Evolutionary conservation across 23 tunicate species (phyloP).

Genomic region (Styela plicata): DNA sequence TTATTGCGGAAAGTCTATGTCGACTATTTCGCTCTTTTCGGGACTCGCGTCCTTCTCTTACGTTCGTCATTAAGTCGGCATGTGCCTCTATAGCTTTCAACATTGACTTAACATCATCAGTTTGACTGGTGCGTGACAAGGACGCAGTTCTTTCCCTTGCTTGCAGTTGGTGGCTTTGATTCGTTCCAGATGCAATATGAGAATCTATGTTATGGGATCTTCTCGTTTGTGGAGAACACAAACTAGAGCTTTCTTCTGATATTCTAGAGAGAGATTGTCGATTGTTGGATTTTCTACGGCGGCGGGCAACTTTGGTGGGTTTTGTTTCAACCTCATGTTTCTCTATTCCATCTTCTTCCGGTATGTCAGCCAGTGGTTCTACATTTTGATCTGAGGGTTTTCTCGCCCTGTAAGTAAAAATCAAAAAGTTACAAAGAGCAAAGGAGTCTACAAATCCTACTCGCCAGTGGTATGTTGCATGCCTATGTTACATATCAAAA

Average conservation of each 20-base stretch:
- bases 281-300: neutral
- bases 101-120: neutral
- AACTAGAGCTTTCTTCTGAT: neutral
- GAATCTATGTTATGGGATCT: neutral
- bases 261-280: neutral
- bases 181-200: no score
- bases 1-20: neutral
- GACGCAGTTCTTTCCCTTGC: neutral
- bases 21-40: neutral
- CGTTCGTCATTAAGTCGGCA: conserved; percentile 5
- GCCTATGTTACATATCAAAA: no score
- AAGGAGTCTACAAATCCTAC: no score
- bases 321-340: neutral
- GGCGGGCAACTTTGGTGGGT: neutral
- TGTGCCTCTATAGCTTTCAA: conserved; percentile 4
- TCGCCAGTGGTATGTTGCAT: no score
- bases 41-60: neutral
- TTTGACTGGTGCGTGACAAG: neutral
- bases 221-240: neutral
- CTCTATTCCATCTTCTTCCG: neutral
- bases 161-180: neutral
- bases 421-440: no score
- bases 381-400: neutral
- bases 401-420: neutral
- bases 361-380: neutral